Conservation (phyloP, 2,113 vertebrate species). For the Condylura cristata region DNA sequence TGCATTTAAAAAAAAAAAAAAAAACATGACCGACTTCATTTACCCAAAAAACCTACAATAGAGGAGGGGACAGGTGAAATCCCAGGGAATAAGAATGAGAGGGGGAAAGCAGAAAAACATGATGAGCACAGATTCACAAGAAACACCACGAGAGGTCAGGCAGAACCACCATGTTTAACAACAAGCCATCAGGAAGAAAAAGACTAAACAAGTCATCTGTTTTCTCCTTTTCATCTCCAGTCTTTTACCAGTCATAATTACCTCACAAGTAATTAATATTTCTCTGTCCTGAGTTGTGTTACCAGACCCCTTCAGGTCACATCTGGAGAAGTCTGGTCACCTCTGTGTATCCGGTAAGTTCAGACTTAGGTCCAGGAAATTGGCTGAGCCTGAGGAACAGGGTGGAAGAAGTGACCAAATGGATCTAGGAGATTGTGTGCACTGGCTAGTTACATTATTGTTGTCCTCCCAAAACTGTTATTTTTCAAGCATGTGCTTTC, state of each 20-base stretch:
- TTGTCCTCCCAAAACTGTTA: neutral
- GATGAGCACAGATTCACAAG: neutral
- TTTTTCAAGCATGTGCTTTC: slow-evolving; percentile 26
- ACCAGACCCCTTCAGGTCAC: neutral
- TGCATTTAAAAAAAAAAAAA: too few species aligned
- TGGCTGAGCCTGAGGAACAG: neutral
- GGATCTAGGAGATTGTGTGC: neutral
- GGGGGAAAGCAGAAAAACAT: neutral
- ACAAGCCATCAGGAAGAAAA: neutral
- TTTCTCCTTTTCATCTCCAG: neutral
- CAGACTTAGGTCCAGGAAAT: neutral
- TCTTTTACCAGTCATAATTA: neutral
- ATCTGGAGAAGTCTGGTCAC: neutral
- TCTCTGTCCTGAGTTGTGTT: neutral
- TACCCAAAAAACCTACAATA: too few species aligned
- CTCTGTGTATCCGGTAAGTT: neutral
- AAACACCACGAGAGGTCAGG: neutral
- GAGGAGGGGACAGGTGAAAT: neutral
- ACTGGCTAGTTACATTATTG: neutral
- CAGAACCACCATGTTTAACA: neutral
- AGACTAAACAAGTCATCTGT: neutral
- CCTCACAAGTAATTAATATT: neutral
- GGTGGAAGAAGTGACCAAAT: neutral
- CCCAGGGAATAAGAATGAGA: neutral
- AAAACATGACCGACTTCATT: too few species aligned